Conservation (phyloP, 2,113 vertebrate genomes). For the Myodes glareolus region DNA sequence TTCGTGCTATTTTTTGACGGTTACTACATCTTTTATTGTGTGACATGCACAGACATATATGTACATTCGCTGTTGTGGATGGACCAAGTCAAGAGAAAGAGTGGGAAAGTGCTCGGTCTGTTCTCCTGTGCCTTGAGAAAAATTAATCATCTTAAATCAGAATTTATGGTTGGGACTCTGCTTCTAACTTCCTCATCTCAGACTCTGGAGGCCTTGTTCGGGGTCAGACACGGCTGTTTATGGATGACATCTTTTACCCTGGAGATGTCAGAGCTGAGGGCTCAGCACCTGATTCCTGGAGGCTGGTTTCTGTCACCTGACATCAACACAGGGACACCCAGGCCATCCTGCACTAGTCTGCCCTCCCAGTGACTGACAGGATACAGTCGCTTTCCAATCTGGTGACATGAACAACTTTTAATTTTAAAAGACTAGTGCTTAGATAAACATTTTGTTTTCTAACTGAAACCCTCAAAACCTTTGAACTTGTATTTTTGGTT, state of each 20-base stretch:
- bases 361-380: not conserved
- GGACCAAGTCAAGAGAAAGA: not conserved
- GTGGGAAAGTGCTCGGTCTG: not conserved
- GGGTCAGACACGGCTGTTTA: not conserved
- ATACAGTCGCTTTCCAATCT: not conserved
- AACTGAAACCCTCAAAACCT: not conserved
- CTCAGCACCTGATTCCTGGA: not conserved
- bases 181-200: not conserved
- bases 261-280: not conserved
- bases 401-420: constrained; percentile 7
- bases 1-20: not conserved
- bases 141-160: not conserved
- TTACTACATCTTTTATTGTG: not conserved
- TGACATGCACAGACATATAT: not conserved
- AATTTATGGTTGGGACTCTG: not conserved
- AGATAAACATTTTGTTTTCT: constrained; percentile 38
- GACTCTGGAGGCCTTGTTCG: not conserved
- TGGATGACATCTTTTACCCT: constrained; percentile 13
- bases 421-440: not conserved
- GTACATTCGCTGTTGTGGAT: not conserved
- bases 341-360: not conserved
- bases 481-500: not conserved
- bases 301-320: not conserved
- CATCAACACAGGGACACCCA: not conserved
- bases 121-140: constrained; percentile 44